A percentile compares a stretch with the other conserved stretches of the same genome.
These are phyloP conservation scores for Apoderus coryli DNA, from an alignment of 2,888 invertebrate species.

Conservation along the genomic window DNA sequence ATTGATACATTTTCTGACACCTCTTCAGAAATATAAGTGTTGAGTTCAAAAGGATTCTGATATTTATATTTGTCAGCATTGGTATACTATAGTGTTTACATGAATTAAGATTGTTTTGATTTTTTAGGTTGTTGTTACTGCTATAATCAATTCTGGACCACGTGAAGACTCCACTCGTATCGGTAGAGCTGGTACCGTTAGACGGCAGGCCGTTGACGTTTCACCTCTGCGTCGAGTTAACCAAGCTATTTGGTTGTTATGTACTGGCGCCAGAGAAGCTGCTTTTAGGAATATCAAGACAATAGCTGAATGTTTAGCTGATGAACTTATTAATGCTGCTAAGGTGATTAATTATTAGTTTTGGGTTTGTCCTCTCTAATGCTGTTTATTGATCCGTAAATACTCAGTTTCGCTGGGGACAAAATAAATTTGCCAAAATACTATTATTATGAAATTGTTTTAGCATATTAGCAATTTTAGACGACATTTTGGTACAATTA, in stretches of 20 bases:
- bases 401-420: conserved; percentile 29
- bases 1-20: conserved; percentile 27
- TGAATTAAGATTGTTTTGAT: no score
- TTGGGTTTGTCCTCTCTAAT: conserved; percentile 27
- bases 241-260: conserved; percentile 98
- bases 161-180: conserved; percentile 99
- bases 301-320: conserved; percentile 98
- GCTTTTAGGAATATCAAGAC: conserved; percentile 99
- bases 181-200: conserved; percentile 99
- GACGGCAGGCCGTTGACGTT: conserved; percentile 98
- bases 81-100: no score
- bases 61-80: no score
- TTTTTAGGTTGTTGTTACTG: conserved; percentile 76
- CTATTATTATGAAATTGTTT: no score
- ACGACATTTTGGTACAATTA: no score
- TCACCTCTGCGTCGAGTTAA: conserved; percentile 96
- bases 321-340: conserved; percentile 99
- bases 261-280: conserved; percentile 97
- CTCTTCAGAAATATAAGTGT: conserved; percentile 29
- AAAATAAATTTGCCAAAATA: conserved; percentile 19
- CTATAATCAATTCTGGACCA: conserved; percentile 98
- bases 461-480: no score
- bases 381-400: conserved; percentile 19
- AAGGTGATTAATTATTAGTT: conserved; percentile 52
- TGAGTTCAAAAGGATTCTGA: no score